Evolutionary conservation across 2,113 vertebrate genomes (phyloP), one percentile per base, ranked within the genome.

Genomic region (Phodopus roborovskii): DNA sequence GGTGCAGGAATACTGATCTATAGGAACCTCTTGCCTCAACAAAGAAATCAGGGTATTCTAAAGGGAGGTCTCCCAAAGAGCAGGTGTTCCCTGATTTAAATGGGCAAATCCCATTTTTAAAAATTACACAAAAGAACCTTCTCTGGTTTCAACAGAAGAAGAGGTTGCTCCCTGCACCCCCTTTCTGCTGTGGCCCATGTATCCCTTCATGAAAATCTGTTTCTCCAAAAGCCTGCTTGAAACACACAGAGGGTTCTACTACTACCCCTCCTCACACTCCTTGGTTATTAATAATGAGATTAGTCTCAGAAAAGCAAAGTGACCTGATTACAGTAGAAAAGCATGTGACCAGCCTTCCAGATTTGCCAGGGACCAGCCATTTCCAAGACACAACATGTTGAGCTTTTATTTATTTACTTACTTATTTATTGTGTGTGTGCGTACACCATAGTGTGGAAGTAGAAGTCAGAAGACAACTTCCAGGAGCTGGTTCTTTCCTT

Each of bases 111-210:
- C 19, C 62, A 13, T 24, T 85, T 64, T 30, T 19, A 45, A 68
- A 68, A 82, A 36, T 58, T 22, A 42, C 2, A 74, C 42, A 73
- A 71, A 74, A 86, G 82, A 81, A 90, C 39, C 42, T 83, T 10
- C 64, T n/a, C 30, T 79, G 62, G 50, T 50, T 77, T 7, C 17
- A 28, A 84, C 33, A 42, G 7, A 19, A 19, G 20, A 19, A 24
- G 48, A 74, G 11, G 12, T 58, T 3, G 0, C 1, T 48, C 0
- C 0, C 8, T 7, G 5, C 0, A 4, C 1, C 26, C 1, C 16
- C 5, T 62, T 78, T 70, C 78, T 24, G 3, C n/a, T 16, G n/a
- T 36, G 8, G 24, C 50, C 7, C 0, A 13, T 19, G 2, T 7
- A 3, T 8, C 36, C 9, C 16, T 87, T 79, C 26, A 19, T 8